A percentile compares a stretch with the other conserved stretches of the same genome.
Evolutionary conservation across 2,113 vertebrate species (phyloP).

Genomic region (Marcusenius ussheri): DNA sequence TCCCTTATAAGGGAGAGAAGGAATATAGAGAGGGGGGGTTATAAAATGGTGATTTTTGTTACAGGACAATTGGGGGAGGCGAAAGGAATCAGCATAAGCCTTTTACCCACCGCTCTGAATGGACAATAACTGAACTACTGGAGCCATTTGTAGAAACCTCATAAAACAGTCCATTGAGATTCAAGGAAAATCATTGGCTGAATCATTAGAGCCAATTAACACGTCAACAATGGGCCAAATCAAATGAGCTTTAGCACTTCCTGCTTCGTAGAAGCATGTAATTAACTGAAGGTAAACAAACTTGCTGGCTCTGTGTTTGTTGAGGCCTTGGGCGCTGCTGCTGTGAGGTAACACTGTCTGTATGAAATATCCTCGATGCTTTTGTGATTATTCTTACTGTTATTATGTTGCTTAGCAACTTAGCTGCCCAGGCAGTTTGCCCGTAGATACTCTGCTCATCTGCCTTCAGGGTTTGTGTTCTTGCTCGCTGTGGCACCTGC

Average conservation of each 20-base stretch:
- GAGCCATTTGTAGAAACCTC: not conserved
- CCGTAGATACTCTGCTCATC: not conserved
- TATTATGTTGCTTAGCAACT: not conserved
- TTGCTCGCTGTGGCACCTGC: not conserved
- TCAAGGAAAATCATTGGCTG: not conserved
- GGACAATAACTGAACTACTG: not conserved
- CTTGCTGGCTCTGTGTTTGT: not conserved
- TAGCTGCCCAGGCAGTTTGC: not conserved
- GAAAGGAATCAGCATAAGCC: not conserved
- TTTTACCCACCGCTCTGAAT: not conserved
- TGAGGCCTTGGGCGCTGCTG: not conserved
- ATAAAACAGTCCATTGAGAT: not conserved
- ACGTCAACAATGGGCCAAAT: not conserved
- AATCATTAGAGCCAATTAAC: not conserved
- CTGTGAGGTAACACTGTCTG: not conserved
- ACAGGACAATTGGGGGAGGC: not conserved
- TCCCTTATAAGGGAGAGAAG: slow-evolving; percentile 31
- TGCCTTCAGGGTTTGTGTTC: not conserved
- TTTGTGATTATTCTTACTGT: not conserved
- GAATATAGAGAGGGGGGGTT: not conserved
- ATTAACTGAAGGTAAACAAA: not conserved
- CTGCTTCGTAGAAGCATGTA: not conserved
- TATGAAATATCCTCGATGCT: not conserved
- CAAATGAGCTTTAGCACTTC: not conserved
- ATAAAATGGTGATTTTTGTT: not conserved